These are phyloP conservation scores for Micrasema longulum DNA, from an alignment of 1,140 invertebrate species.

Conservation along the genomic window DNA sequence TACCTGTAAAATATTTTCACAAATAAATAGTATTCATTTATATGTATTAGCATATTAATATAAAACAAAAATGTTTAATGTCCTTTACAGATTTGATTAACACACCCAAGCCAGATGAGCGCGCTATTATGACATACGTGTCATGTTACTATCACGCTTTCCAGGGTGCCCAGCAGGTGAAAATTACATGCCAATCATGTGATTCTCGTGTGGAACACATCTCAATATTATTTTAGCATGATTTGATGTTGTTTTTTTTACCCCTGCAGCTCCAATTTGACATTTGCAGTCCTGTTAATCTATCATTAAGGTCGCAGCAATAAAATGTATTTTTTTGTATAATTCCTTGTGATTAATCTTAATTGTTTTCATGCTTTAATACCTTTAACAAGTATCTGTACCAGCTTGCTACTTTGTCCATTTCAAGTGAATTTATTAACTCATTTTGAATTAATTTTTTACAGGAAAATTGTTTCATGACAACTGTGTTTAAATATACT, in stretches of 20 bases:
- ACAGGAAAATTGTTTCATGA: background rate
- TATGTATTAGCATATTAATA: too few relatives aligned
- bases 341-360: too few relatives aligned
- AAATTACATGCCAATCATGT: conserved; percentile 1
- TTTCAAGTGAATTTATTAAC: too few relatives aligned
- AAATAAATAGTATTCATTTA: too few relatives aligned
- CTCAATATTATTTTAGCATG: conserved; percentile 22
- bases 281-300: background rate
- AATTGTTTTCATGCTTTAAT: too few relatives aligned
- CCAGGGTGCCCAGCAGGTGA: conserved; percentile 96
- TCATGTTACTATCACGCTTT: conserved; percentile 99
- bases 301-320: too few relatives aligned
- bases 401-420: too few relatives aligned
- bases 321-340: too few relatives aligned
- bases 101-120: conserved; percentile 96
- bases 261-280: conserved; percentile 9
- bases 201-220: background rate
- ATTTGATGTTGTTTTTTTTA: conserved; percentile 37
- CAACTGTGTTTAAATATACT: background rate
- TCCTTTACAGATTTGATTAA: conserved; percentile 92
- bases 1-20: too few relatives aligned
- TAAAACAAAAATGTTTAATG: conserved; percentile 11
- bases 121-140: conserved; percentile 98
- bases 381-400: too few relatives aligned
- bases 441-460: too few relatives aligned